These are phyloP conservation scores for Alethe diademata DNA, from an alignment of 2,113 vertebrate genomes.

Conservation along the genomic window DNA sequence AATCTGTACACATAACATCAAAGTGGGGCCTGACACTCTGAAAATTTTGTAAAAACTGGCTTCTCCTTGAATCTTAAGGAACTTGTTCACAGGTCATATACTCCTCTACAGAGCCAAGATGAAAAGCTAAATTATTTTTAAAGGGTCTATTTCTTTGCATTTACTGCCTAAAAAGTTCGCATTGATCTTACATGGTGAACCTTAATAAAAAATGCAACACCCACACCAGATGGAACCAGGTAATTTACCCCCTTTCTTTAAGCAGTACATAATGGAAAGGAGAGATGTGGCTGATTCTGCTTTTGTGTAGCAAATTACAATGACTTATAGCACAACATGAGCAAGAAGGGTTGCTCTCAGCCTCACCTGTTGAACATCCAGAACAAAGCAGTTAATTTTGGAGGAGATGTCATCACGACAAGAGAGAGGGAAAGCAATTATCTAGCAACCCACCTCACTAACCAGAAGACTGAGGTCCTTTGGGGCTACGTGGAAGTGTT, in stretches of 20 bases:
- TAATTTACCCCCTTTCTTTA: not conserved
- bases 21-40: not conserved
- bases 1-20: not conserved
- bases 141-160: not conserved
- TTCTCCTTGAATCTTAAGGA: not conserved
- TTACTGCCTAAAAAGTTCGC: not conserved
- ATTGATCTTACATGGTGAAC: not conserved
- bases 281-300: not conserved
- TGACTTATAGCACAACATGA: not conserved
- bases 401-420: not conserved
- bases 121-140: not conserved
- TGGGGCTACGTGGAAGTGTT: not conserved
- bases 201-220: not conserved
- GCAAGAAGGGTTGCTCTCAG: not conserved
- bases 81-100: fast-evolving
- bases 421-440: not conserved
- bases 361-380: not conserved
- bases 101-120: not conserved
- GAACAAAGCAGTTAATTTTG: not conserved
- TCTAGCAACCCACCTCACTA: not conserved
- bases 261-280: not conserved
- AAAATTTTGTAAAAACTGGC: not conserved
- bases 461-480: not conserved
- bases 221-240: not conserved
- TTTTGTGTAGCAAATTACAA: not conserved